phyloP scores from a whole-genome alignment of 1,140 invertebrate species.

The Scaptomyza graminum region DNA sequence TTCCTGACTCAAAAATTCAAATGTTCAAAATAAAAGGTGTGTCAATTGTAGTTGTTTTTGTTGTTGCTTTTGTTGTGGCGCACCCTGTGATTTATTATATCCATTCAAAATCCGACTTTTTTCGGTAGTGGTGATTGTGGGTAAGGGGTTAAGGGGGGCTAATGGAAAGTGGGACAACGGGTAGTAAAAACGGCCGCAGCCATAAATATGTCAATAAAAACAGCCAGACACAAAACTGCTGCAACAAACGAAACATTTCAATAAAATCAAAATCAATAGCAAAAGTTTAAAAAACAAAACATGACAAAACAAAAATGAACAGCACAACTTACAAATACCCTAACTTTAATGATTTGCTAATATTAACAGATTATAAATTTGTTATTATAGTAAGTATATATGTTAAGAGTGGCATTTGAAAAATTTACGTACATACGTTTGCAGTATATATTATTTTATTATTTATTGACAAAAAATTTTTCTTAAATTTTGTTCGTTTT shows the following conservation, averaged over 20 bases:
- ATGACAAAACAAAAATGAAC: not conserved
- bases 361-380: not conserved
- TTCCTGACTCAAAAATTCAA: slow-evolving; percentile 48
- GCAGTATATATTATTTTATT: no score
- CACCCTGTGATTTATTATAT: slow-evolving; percentile 74
- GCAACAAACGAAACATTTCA: slow-evolving; percentile 75
- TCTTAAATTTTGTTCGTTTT: no score
- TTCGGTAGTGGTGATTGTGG: not conserved
- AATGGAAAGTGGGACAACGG: not conserved
- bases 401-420: no score
- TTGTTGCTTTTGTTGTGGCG: slow-evolving; percentile 34
- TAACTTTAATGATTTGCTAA: not conserved
- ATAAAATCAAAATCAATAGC: slow-evolving; percentile 76
- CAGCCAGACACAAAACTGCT: slow-evolving; percentile 59
- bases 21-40: slow-evolving; percentile 70
- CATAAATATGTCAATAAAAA: slow-evolving; percentile 79
- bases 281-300: slow-evolving; percentile 38
- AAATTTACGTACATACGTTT: no score
- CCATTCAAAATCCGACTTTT: slow-evolving; percentile 55
- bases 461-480: no score
- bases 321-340: slow-evolving; percentile 13
- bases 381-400: no score
- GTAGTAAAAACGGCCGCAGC: slow-evolving; percentile 40
- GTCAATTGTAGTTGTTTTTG: slow-evolving; percentile 40
- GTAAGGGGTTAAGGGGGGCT: not conserved